Conservation (phyloP, 2,113 vertebrate genomes). For the Quiscalus mexicanus region DNA sequence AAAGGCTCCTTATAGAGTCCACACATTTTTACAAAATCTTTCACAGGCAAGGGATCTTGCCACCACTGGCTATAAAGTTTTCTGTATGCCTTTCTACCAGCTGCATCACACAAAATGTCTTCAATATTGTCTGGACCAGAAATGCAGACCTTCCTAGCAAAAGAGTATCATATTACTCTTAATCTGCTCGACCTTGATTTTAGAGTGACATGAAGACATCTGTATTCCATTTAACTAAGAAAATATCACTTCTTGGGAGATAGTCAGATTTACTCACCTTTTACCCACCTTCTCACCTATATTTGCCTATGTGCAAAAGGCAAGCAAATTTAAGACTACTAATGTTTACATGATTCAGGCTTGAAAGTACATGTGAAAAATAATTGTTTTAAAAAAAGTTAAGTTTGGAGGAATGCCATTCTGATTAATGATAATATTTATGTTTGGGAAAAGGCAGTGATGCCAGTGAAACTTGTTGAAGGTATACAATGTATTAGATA, state of each 20-base stretch:
- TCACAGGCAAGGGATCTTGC: background rate
- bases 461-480: background rate
- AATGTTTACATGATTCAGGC: background rate
- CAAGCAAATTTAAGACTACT: background rate
- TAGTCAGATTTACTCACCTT: background rate
- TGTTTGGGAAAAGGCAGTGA: background rate
- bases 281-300: background rate
- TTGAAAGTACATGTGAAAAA: background rate
- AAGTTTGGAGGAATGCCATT: background rate
- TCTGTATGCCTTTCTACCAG: background rate
- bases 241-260: background rate
- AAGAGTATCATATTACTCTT: constrained; percentile 5
- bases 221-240: constrained; percentile 38
- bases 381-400: background rate
- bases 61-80: background rate
- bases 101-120: background rate
- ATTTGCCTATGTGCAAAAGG: background rate
- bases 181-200: constrained; percentile 43
- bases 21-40: background rate
- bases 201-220: constrained; percentile 22
- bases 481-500: background rate
- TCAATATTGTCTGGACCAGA: background rate
- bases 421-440: background rate
- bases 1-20: background rate
- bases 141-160: background rate